phyloP scores from a whole-genome alignment of 2,797 vertebrate species.

The Argyrosomus regius region DNA sequence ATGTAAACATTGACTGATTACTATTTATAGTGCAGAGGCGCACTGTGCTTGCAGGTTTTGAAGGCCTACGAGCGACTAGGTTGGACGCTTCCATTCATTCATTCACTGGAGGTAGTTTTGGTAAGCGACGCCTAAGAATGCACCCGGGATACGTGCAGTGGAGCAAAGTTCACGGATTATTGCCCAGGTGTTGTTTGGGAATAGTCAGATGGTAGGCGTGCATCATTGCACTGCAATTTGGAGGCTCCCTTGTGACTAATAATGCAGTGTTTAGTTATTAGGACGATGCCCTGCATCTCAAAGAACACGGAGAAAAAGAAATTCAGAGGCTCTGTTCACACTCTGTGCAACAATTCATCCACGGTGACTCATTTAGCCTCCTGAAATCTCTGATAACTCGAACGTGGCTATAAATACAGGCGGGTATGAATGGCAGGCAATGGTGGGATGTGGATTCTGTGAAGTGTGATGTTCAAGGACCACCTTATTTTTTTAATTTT shows the following conservation, averaged over 20 bases:
- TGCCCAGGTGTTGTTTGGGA: constrained; percentile 2
- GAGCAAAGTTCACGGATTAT: background rate
- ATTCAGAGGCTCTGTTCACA: background rate
- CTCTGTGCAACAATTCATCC: constrained; percentile 2
- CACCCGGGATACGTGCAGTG: background rate
- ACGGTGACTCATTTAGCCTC: background rate
- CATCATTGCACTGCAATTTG: constrained; percentile 6
- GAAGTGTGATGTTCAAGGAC: background rate
- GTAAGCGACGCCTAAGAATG: background rate
- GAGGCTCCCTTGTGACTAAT: constrained; percentile 12
- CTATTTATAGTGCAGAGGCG: constrained; percentile 56
- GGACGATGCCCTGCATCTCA: constrained; percentile 10
- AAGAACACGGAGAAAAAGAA: constrained; percentile 2
- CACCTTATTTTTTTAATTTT: background rate
- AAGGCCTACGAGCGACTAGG: constrained; percentile 20
- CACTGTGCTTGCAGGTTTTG: constrained; percentile 20
- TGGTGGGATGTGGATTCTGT: background rate
- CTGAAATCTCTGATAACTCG: background rate
- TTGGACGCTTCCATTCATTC: constrained; percentile 18
- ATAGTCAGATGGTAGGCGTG: background rate
- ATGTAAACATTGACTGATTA: constrained; percentile 56
- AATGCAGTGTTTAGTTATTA: background rate
- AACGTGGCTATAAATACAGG: background rate
- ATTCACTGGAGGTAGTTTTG: constrained; percentile 6
- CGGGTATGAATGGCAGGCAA: background rate